A percentile compares a stretch with the other conserved stretches of the same genome.
phyloP scores from a whole-genome alignment of 2,113 vertebrate genomes.

The Erinaceus europaeus region DNA sequence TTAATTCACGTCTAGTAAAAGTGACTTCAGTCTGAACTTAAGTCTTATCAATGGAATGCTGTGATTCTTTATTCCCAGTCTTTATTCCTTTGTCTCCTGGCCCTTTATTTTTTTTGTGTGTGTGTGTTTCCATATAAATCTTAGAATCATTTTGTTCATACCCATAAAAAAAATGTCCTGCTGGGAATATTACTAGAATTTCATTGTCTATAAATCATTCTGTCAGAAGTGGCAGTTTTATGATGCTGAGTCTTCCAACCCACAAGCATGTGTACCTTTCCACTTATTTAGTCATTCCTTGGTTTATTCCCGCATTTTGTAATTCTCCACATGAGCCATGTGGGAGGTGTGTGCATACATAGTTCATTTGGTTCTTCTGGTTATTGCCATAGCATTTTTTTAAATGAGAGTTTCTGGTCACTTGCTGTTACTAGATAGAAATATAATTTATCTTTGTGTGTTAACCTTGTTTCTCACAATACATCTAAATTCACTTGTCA shows the following conservation, averaged over 20 bases:
- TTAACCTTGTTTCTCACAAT: background rate
- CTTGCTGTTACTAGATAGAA: background rate
- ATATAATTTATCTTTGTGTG: background rate
- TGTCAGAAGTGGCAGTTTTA: background rate
- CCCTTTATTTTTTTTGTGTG: no score
- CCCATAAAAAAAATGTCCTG: background rate
- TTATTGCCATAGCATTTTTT: background rate
- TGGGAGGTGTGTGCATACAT: background rate
- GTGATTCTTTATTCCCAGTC: no score
- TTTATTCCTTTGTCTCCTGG: no score
- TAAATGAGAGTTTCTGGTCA: background rate
- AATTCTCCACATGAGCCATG: background rate
- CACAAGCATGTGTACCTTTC: background rate
- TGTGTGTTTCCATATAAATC: constrained; percentile 11
- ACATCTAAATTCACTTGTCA: background rate
- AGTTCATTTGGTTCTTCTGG: background rate
- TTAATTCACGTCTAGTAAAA: no score
- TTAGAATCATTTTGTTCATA: background rate
- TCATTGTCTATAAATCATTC: background rate
- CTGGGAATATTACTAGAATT: background rate
- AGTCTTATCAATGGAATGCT: no score
- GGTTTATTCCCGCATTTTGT: background rate
- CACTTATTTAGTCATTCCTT: background rate
- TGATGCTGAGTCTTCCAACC: no score
- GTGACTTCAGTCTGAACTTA: no score